These are phyloP conservation scores for Vanessa atalanta DNA, from an alignment of 1,140 invertebrate genomes.

Conservation along the genomic window DNA sequence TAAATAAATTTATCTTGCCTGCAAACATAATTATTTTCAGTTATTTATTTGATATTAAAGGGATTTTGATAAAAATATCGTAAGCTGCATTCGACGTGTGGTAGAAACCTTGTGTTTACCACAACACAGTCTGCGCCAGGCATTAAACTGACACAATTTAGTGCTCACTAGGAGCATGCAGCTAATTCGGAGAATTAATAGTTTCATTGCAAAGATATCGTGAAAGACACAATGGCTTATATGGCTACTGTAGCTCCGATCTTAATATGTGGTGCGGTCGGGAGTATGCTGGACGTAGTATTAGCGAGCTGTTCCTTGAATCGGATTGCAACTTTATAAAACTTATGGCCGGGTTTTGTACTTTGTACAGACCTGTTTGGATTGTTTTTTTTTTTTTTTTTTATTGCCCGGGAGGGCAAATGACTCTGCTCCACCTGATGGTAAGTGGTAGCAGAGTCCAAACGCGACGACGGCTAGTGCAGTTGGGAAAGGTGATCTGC, in stretches of 20 bases:
- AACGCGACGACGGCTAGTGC: too few relatives aligned
- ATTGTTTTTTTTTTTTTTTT: too few relatives aligned
- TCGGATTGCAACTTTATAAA: neutral
- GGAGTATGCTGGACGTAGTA: neutral
- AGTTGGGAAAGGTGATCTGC: too few relatives aligned
- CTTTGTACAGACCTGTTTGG: too few relatives aligned
- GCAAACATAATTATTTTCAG: too few relatives aligned
- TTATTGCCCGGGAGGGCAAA: too few relatives aligned
- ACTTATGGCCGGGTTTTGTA: too few relatives aligned
- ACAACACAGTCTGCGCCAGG: neutral
- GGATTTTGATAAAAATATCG: neutral
- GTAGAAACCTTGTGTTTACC: neutral
- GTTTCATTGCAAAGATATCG: constrained; percentile 6
- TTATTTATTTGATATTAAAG: too few relatives aligned
- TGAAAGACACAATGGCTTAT: neutral
- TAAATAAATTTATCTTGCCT: neutral
- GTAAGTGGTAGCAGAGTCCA: too few relatives aligned
- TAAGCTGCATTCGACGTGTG: neutral
- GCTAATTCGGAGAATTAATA: constrained; percentile 6
- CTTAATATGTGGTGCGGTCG: constrained; percentile 1
- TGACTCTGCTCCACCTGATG: too few relatives aligned
- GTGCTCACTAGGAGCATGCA: neutral
- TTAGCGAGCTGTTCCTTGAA: neutral
- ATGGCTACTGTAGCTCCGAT: neutral
- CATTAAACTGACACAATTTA: constrained; percentile 13